These are phyloP conservation scores for Sebastes itinus DNA, from an alignment of 2,797 vertebrate species.

Conservation along the genomic window DNA sequence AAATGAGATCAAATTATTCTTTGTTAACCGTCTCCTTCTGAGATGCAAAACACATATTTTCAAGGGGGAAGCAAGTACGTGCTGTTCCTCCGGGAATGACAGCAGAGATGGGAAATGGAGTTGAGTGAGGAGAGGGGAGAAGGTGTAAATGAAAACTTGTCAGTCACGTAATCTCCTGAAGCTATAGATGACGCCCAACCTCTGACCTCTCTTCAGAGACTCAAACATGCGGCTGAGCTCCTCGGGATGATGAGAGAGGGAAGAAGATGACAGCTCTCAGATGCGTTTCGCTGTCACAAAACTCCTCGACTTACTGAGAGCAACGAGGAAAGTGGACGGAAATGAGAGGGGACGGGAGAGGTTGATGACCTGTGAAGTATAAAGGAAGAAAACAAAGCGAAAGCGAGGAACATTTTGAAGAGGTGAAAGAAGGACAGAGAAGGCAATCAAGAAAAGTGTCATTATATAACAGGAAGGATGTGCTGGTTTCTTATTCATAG, in stretches of 20 bases:
- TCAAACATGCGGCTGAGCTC: constrained; percentile 11
- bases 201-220: constrained; percentile 42
- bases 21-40: constrained; percentile 12
- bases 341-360: constrained; percentile 8
- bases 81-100: constrained; percentile 15
- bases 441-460: constrained; percentile 11
- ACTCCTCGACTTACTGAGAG: not conserved
- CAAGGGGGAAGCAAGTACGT: not conserved
- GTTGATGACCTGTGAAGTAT: not conserved
- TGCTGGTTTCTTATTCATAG: constrained; percentile 17
- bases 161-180: constrained; percentile 24
- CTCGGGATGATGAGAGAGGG: constrained; percentile 11
- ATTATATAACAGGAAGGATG: not conserved
- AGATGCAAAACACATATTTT: constrained; percentile 44
- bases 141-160: constrained; percentile 67
- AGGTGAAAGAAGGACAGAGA: not conserved
- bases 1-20: constrained; percentile 14
- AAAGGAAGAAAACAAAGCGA: not conserved
- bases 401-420: not conserved
- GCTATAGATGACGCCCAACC: constrained; percentile 33
- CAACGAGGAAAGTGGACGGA: not conserved
- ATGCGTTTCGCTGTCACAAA: constrained; percentile 24
- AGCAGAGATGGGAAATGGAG: constrained; percentile 43
- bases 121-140: constrained; percentile 12
- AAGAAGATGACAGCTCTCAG: constrained; percentile 20